Conservation (phyloP, 1,140 invertebrate genomes). For the Diorhabda elongata region DNA sequence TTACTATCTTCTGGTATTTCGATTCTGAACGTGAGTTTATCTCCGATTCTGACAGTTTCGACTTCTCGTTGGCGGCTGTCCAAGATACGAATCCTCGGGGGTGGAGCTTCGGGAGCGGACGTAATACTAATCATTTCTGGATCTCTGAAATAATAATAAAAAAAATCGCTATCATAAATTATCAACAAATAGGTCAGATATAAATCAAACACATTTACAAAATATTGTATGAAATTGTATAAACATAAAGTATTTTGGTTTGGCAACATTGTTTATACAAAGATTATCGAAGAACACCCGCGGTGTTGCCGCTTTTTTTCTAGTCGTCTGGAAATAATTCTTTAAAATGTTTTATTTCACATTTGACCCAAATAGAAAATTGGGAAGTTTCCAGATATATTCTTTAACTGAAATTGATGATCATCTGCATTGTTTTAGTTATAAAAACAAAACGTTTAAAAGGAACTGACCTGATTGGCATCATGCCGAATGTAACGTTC, state of each 20-base stretch:
- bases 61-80: conserved; percentile 81
- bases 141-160: conserved; percentile 56
- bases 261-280: no score
- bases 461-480: conserved; percentile 74
- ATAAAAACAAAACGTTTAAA: no score
- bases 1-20: conserved; percentile 94
- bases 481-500: conserved; percentile 96
- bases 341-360: no score
- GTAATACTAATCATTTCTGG: conserved; percentile 94
- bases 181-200: not conserved
- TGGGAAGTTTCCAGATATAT: no score
- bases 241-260: no score
- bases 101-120: conserved; percentile 88
- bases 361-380: no score
- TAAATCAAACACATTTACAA: not conserved
- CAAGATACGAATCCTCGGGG: conserved; percentile 87
- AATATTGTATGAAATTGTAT: no score
- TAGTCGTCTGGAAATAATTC: no score
- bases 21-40: conserved; percentile 91
- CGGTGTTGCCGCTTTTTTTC: no score
- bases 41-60: conserved; percentile 90
- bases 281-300: no score
- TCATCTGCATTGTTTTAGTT: no score
- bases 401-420: no score
- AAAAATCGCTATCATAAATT: not conserved